These are phyloP conservation scores for Hoplodrina ambigua DNA, from an alignment of 2,888 invertebrate species.

Conservation along the genomic window DNA sequence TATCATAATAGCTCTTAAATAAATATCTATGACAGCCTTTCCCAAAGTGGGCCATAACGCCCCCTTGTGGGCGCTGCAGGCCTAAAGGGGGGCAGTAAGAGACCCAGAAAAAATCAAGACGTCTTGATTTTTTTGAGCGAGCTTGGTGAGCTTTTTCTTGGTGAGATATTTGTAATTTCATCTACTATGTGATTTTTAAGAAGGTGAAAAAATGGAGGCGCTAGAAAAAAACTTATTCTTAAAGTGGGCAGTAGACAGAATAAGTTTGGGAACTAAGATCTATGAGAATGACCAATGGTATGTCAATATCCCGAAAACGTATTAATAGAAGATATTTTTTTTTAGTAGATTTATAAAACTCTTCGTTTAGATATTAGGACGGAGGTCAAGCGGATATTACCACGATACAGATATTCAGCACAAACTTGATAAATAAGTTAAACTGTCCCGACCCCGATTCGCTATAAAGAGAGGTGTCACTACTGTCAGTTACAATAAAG, in stretches of 20 bases:
- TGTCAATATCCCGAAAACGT: background rate
- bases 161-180: too few species aligned
- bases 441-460: conserved; percentile 19
- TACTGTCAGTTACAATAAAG: conserved; percentile 31
- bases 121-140: too few species aligned
- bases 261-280: background rate
- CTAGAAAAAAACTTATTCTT: too few species aligned
- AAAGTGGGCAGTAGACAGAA: too few species aligned
- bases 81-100: too few species aligned
- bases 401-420: conserved; percentile 15
- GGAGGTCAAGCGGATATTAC: conserved; percentile 11
- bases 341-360: background rate
- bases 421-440: conserved; percentile 14
- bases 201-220: too few species aligned
- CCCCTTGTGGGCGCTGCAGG: too few species aligned
- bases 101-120: too few species aligned
- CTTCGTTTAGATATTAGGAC: background rate
- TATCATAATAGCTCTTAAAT: background rate
- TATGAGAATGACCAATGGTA: too few species aligned
- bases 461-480: background rate
- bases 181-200: too few species aligned
- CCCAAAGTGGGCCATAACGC: too few species aligned
- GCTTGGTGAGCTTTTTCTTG: too few species aligned
- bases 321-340: background rate
- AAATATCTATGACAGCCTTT: background rate